Evolutionary conservation across 2,888 invertebrate genomes (phyloP).

Genomic region (Amaurobius ferox): DNA sequence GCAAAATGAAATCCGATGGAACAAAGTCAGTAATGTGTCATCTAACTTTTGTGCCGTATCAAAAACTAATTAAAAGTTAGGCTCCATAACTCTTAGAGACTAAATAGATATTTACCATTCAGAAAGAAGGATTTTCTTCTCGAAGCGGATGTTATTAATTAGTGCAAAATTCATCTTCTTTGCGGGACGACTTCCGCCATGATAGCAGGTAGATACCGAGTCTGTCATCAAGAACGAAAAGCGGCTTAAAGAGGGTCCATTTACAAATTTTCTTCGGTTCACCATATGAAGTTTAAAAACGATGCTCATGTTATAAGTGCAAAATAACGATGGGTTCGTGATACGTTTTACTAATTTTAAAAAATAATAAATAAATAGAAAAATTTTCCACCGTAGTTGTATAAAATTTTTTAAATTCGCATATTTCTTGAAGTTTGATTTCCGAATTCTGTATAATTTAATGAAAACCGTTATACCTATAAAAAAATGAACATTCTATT

Average conservation of each 20-base stretch:
- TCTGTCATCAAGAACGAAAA: conserved; percentile 44
- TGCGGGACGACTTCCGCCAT: background rate
- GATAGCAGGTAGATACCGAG: conserved; percentile 17
- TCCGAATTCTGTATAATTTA: no score
- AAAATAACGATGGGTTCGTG: no score
- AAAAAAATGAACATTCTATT: no score
- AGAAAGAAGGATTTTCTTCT: conserved; percentile 29
- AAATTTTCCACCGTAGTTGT: no score
- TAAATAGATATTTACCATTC: conserved; percentile 52
- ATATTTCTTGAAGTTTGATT: no score
- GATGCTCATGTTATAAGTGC: no score
- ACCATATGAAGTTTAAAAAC: no score
- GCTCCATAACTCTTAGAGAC: conserved; percentile 19
- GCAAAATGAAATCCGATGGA: background rate
- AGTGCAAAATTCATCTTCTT: conserved; percentile 66
- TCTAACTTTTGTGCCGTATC: conserved; percentile 63
- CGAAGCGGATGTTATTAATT: conserved; percentile 62
- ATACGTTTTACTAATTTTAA: no score
- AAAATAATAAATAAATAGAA: no score
- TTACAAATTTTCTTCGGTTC: conserved; percentile 34
- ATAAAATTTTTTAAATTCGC: no score
- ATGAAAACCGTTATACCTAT: no score
- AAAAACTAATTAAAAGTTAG: conserved; percentile 72
- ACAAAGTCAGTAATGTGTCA: conserved; percentile 41
- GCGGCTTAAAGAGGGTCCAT: conserved; percentile 9